A percentile compares a stretch with the other conserved stretches of the same genome.
Evolutionary conservation across 2,113 vertebrate genomes (phyloP).

Genomic region (rabbit (Oryctolagus cuniculus)): mOryCun1.1 NC_091443.1:75994501-75995000

Average conservation of each 20-base stretch:
- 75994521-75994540: neutral
- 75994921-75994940: neutral
- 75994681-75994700: neutral
- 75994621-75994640: neutral
- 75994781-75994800: neutral
- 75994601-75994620: neutral
- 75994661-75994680: neutral
- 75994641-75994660: conserved; percentile 19
- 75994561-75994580: neutral
- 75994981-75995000: neutral
- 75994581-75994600: neutral
- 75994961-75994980: neutral
- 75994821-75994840: neutral
- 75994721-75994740: neutral
- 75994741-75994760: neutral
- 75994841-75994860: neutral
- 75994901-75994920: neutral
- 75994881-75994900: neutral
- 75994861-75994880: neutral
- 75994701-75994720: neutral
- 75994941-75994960: neutral
- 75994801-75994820: neutral
- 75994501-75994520: neutral
- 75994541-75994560: neutral
- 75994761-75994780: neutral